These are phyloP conservation scores for Aphrocallistes beatrix DNA, from an alignment of 37 sponge, comb jelly and placozoan species.

Conservation along the genomic window DNA sequence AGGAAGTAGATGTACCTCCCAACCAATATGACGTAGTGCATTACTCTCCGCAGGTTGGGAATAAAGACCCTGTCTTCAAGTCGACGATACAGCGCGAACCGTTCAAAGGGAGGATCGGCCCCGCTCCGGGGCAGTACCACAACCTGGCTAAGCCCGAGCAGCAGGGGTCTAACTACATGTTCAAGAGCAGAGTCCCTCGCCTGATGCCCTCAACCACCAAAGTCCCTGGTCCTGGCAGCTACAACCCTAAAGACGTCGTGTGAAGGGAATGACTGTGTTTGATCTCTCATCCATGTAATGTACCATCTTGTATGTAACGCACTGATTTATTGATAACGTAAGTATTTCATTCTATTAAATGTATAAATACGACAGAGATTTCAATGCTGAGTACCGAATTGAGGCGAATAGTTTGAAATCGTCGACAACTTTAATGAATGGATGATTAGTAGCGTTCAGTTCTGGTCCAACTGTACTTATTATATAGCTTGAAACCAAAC, in stretches of 20 bases:
- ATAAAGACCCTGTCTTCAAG: background rate
- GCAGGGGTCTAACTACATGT: background rate
- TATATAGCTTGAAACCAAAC: too few relatives aligned
- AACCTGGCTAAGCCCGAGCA: background rate
- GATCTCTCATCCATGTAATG: too few relatives aligned
- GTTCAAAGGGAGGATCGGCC: background rate
- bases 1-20: constrained; percentile 8
- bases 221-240: constrained; percentile 11
- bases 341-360: too few relatives aligned
- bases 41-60: background rate
- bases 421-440: too few relatives aligned
- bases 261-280: too few relatives aligned
- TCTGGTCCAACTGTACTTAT: too few relatives aligned
- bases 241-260: constrained; percentile 2
- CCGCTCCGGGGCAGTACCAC: background rate
- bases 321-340: too few relatives aligned
- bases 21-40: constrained; percentile 1
- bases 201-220: background rate
- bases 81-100: background rate
- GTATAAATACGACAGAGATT: too few relatives aligned
- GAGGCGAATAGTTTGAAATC: too few relatives aligned
- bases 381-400: too few relatives aligned
- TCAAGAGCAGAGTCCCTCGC: background rate
- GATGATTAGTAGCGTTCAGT: too few relatives aligned
- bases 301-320: too few relatives aligned